A percentile compares a stretch with the other conserved stretches of the same genome.
Conservation (phyloP, 2,113 vertebrate genomes). For the Clarias macrocephalus region DNA sequence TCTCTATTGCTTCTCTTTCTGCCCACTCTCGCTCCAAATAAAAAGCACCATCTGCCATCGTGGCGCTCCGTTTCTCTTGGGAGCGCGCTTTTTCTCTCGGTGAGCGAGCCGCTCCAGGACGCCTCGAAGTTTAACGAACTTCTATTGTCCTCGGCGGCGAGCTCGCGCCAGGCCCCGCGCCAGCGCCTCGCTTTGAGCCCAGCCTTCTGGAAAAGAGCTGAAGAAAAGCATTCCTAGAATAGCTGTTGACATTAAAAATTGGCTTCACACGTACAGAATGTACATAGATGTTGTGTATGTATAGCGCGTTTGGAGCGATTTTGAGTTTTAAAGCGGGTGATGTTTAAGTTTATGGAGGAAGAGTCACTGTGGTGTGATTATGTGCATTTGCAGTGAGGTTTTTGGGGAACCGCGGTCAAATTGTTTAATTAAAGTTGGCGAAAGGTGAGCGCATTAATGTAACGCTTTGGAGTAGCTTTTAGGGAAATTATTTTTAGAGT, state of each 20-base stretch:
- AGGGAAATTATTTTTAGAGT: not conserved
- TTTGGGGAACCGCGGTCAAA: not conserved
- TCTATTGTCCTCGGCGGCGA: conserved; percentile 35
- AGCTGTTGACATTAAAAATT: conserved; percentile 42
- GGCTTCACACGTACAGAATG: conserved; percentile 30
- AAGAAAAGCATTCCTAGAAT: conserved; percentile 37
- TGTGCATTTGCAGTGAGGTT: not conserved
- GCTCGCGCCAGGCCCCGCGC: conserved; percentile 26
- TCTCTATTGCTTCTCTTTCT: conserved; percentile 37
- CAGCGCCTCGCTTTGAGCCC: conserved; percentile 37
- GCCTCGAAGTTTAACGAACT: conserved; percentile 46
- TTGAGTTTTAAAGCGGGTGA: not conserved
- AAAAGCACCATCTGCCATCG: conserved; percentile 56
- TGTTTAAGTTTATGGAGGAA: not conserved
- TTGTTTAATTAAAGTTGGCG: not conserved
- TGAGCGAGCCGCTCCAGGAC: conserved; percentile 45
- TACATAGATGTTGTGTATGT: conserved; percentile 26
- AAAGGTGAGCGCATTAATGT: not conserved
- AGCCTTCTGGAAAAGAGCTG: not conserved
- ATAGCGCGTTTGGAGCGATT: conserved; percentile 6
- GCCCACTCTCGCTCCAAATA: conserved; percentile 55
- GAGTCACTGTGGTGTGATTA: not conserved
- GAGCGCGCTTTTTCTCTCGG: conserved; percentile 45
- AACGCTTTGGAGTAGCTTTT: no score
- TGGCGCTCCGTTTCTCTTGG: conserved; percentile 42